Evolutionary conservation across 2,797 vertebrate genomes (phyloP), one percentile per base, ranked within the genome.

Genomic region (Oreochromis mossambicus): DNA sequence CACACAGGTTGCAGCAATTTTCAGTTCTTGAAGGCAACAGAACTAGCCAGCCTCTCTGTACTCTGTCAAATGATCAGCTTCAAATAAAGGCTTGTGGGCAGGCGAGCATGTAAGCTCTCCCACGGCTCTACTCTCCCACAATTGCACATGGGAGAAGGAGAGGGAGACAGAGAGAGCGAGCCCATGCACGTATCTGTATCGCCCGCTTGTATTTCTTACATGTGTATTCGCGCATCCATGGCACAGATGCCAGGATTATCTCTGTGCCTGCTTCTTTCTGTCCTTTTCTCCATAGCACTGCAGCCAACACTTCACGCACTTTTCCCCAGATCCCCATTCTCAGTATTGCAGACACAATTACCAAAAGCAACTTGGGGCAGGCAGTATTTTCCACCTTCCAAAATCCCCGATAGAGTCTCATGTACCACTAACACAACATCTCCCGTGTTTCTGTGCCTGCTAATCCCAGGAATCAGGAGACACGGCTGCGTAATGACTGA

Each of bases 381-480:
- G 58, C 80, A 66, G 79, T 86, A 89, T 92, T 92, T 90, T 88
- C 87, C 81, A 80, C 82, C 89, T 85, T 77, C 89, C 91, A 92
- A 92, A 94, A 94, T 93, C 90, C 89, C 89, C 21, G 77, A 92
- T 80, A 88, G 81, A 89, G 91, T 92, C 83, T 91, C 86, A 75
- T 89, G 91, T 91, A 90, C 89, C 92, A 90, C 90, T 92, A 91
- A 94, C 88, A 91, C 91, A 92, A 93, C 92, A 93, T 91, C 89
- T 87, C 89, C 89, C 86, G 75, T 86, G 92, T 88, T 91, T 87
- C 89, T 92, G 63, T 78, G 85, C 89, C 93, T 86, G 82, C 88
- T 95, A 94, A 95, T 94, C 93, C 94, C 86, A 79, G 29, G 87
- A 93, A 95, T 94, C 93, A 92, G 90, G 84, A 91, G 90, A 93